Evolutionary conservation across 2,113 vertebrate species (phyloP), one percentile per base, ranked within the genome.

Genomic region (Gila orcuttii): DNA sequence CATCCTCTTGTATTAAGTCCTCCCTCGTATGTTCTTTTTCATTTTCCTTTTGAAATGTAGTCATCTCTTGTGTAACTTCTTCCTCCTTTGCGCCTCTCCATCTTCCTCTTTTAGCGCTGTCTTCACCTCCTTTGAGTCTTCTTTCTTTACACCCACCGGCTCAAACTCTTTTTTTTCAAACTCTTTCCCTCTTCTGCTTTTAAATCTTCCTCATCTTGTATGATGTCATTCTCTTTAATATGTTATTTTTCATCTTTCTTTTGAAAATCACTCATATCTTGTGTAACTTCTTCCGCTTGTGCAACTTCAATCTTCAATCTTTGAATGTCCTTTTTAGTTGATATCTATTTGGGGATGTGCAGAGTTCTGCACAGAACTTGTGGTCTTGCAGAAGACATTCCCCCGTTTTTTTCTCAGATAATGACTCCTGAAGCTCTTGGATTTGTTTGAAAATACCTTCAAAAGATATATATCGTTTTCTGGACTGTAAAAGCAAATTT

Each of bases 361-460:
- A 71, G 68, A 71, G 68, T 19, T 71, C 33, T 36, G 36, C 1
- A 19, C 68, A 71, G 68, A 71, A 71, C 19, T 23, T 71, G 8
- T 71, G 33, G 69, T 73, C 69, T n/a, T 73, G 9, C 69, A 42
- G 69, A 73, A 73, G 36, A 42, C 69, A 71, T 73, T 21, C 19
- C 60, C 52, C 19, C 1, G 11, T 12, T 73, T 73, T 73, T 21
- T 73, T 36, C 33, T 12, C 33, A 42, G 19, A 71, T 21, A 23
- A 71, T 71, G 19, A 42, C 19, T 73, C 21, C 69, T 11, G 33
- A 73, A 73, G 69, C 69, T 73, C 36, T 28, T 62, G 60, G 10
- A 28, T 62, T n/a, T 62, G 60, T 62, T 62, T 62, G 10, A 62
- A 62, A 62, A 64, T 28, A 5, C 28, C n/a, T 2, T 28, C 11